Evolutionary conservation across 53 echinoderm and acorn worm genomes (phyloP), one percentile per base, ranked within the genome.

Genomic region (Luidia sarsii): DNA sequence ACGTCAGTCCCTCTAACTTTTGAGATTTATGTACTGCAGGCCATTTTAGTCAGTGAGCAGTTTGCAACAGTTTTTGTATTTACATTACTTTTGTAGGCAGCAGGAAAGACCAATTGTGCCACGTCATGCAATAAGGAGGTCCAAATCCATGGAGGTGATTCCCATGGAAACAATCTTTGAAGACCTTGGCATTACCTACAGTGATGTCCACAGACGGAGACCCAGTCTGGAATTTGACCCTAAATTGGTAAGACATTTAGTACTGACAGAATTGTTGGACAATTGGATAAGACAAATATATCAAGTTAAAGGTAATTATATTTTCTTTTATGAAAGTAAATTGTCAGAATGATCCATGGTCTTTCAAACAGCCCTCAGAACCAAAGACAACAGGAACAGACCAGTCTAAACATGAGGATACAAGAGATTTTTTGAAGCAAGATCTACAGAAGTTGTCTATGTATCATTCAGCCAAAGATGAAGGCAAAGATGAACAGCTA

Each of bases 361-460:
- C 20, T 39, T 9, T 13, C 18, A 37, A 2, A 4, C 22, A 77
- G 79, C 62, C 62, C 25, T 60, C 39, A 2, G 25, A 45, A 61
- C 59, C 62, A 8, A 77, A 77, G 31, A 77, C 19, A 7, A 39
- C 60, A 3, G 37, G 27, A 59, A 55, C 37, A 21, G 83, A 45
- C 36, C 59, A 38, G 7, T 61, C 61, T 33, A 65, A 64, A 18
- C 49, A 22, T 29, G 83, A 71, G 48, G 68, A 80, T 20, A 80
- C 88, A 19, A 67, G 88, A 65, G 70, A 74, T 23, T 67, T 52
- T 39, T 67, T 88, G 57, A 70, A 92, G 50, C 71, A 85, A 6
- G 95, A 95, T 45, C 84, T 95, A 22, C 69, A 92, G 70, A 89
- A 81, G 34, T 71, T 95, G 41, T 92, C 92, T 1, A 57, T 63